Evolutionary conservation across 2,888 invertebrate genomes (phyloP).

Genomic region (Tridacna gigas): DNA sequence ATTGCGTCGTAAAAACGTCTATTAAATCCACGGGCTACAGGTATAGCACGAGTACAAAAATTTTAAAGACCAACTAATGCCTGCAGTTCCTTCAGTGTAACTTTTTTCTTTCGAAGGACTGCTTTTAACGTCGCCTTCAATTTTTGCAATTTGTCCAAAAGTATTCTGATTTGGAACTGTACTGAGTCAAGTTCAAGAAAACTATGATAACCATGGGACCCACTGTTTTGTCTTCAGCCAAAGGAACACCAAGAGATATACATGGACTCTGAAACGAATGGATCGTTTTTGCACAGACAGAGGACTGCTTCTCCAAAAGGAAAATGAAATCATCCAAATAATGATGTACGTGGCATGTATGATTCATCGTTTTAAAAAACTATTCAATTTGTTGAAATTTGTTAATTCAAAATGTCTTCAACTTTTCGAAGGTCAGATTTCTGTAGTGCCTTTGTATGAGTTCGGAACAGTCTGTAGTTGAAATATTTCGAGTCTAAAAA

Average conservation of each 20-base stretch:
- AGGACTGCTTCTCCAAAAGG: background rate
- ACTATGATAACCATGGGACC: slow-evolving; percentile 17
- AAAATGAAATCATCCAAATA: too few species aligned
- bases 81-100: slow-evolving; percentile 23
- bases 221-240: slow-evolving; percentile 24
- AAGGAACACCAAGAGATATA: slow-evolving; percentile 10
- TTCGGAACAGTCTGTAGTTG: too few species aligned
- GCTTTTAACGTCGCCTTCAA: background rate
- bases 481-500: too few species aligned
- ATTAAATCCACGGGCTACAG: slow-evolving; percentile 27
- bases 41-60: slow-evolving; percentile 30
- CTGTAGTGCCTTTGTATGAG: too few species aligned
- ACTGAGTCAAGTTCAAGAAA: slow-evolving; percentile 38
- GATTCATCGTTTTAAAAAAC: too few species aligned
- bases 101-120: background rate
- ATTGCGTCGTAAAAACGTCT: slow-evolving; percentile 33
- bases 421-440: too few species aligned
- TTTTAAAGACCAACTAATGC: slow-evolving; percentile 13
- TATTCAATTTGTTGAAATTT: too few species aligned
- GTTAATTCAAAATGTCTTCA: too few species aligned
- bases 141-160: slow-evolving; percentile 7
- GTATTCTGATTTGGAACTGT: slow-evolving; percentile 32
- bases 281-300: slow-evolving; percentile 1
- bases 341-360: too few species aligned
- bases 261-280: background rate